Base-by-base conservation (phyloP, 2,888 invertebrate genomes). In the Harpagoxenus sublaevis region DNA sequence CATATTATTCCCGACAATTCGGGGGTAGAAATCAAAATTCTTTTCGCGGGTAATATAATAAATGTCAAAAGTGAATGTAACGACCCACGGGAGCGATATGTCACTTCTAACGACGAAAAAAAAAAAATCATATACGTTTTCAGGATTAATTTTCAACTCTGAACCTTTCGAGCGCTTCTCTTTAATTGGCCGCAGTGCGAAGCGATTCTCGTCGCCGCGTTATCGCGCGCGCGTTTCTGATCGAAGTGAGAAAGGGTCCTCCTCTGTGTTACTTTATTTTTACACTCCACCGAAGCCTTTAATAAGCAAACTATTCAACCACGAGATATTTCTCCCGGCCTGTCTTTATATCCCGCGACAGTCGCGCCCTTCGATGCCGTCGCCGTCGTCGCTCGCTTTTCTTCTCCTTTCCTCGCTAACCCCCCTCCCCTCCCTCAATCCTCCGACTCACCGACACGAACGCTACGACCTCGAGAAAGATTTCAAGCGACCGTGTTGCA, bases 241-340 rank as follows among this genome's bases (percentile, higher is more conserved):
- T 71, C 35, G 35, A 70, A 48, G n/a, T 42, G 55, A 55, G 79
- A 5, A 51, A 71, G 35, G 55, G 23, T 45, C 31, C 31, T 60
- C 28, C 35, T 55, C 35, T 39, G 12, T 45, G 18, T 35, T 57
- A 45, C 10, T 28, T 60, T 81, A 73, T 60, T 73, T 81, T 73
- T 48, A 48, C 45, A 35, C 57, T 60, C 48, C 73, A 39, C 18
- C 48, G 73, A 39, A 23, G 39, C 35, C 60, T 60, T 60, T 60
- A 73, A 73, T 71, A 73, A 81, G 45, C 57, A 60, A 62, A 35
- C 60, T 71, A 62, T 62, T 60, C 60, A 73, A 73, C 48, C 79
- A 45, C 23, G 23, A 73, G 23, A 73, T 73, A 39, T 60, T 60
- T 60, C 79, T 60, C 79, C 60, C 57, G 48, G 45, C 71, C 60